Percentiles rank a stretch among this genome's conserved stretches.
Evolutionary conservation across 1,140 invertebrate species (phyloP).

Genomic region (Ooceraea biroi): DNA sequence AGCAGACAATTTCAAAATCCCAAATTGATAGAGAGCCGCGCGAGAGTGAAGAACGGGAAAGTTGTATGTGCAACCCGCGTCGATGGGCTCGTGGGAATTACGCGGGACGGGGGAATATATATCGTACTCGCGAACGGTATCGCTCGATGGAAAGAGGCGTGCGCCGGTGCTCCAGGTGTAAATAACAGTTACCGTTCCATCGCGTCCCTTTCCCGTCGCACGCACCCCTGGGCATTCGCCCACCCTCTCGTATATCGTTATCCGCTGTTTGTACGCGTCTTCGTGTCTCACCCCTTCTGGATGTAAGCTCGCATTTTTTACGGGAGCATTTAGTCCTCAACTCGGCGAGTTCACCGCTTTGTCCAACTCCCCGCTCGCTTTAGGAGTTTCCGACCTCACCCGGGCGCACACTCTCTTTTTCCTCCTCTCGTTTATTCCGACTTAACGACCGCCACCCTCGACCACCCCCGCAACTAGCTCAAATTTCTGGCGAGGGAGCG

Average conservation of each 20-base stretch:
- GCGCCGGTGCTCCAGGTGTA: constrained; percentile 13
- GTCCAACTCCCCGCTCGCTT: constrained; percentile 34
- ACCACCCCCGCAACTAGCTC: neutral
- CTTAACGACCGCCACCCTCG: neutral
- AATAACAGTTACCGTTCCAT: constrained; percentile 49
- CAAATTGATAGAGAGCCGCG: constrained; percentile 4
- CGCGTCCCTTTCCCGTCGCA: neutral
- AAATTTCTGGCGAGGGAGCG: constrained; percentile 20
- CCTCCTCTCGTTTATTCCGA: constrained; percentile 18
- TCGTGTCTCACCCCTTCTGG: neutral
- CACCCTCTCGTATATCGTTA: constrained; percentile 32
- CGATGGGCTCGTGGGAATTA: constrained; percentile 16
- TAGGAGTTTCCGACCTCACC: neutral
- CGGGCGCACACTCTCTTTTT: no score
- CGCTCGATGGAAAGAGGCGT: constrained; percentile 19
- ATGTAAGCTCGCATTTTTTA: constrained; percentile 42
- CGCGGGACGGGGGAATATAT: neutral
- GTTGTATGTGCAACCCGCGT: neutral
- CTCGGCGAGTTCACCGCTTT: constrained; percentile 1
- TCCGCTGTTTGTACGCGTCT: constrained; percentile 20
- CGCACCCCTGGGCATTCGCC: neutral
- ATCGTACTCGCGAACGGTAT: neutral
- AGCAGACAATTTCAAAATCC: neutral
- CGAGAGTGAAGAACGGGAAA: neutral
- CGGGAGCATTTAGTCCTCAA: neutral